Evolutionary conservation across 2,113 vertebrate species (phyloP).

Genomic region (Pachyramphus minor): DNA sequence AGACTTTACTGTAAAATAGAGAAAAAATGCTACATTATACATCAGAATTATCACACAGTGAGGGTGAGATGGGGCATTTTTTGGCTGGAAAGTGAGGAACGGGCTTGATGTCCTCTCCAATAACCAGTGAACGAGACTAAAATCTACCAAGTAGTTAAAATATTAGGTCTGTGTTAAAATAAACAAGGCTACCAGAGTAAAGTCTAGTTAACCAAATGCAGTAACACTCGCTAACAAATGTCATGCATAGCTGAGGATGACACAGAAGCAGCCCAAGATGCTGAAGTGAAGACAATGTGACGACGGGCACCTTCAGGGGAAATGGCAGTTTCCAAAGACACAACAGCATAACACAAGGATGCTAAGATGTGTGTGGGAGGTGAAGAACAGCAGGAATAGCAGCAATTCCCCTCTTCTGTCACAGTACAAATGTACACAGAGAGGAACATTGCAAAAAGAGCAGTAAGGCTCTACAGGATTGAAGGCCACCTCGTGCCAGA

Average conservation of each 20-base stretch:
- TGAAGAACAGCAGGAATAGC: not conserved
- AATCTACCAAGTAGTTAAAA: not conserved
- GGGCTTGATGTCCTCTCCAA: not conserved
- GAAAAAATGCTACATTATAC: constrained; percentile 32
- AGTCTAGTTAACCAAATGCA: not conserved
- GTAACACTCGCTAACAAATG: not conserved
- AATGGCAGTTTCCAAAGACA: not conserved
- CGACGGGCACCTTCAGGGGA: not conserved
- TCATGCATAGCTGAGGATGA: not conserved
- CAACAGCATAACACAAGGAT: not conserved
- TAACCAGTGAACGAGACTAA: not conserved
- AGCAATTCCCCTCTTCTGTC: not conserved
- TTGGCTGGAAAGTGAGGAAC: not conserved
- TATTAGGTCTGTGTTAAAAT: not conserved
- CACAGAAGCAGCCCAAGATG: not conserved
- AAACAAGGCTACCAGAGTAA: not conserved
- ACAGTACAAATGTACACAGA: not conserved
- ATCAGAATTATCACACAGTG: constrained; percentile 1
- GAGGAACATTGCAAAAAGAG: not conserved
- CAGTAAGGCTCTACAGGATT: not conserved
- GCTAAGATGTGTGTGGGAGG: not conserved
- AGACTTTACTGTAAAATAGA: constrained; percentile 72
- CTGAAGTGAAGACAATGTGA: not conserved
- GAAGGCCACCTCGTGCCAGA: not conserved
- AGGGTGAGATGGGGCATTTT: not conserved